A percentile compares a stretch with the other conserved stretches of the same genome.
phyloP scores from a whole-genome alignment of 2,888 invertebrate genomes.

The Drosophila atroscutellata region DNA sequence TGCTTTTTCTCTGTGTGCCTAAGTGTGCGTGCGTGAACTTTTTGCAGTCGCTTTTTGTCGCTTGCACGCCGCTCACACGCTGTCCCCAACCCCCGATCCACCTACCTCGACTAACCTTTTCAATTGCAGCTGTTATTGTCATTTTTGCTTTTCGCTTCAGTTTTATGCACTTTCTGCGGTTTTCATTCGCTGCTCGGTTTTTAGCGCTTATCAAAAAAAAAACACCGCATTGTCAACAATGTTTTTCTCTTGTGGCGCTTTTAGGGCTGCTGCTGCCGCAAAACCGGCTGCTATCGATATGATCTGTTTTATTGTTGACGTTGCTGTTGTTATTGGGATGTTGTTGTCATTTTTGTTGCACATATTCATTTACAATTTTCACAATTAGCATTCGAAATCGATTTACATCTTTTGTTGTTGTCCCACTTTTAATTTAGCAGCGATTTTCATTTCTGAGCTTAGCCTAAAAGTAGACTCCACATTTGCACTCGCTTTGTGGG shows the following conservation, averaged over 20 bases:
- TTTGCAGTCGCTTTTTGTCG: slow-evolving; percentile 37
- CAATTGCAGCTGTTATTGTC: slow-evolving; percentile 78
- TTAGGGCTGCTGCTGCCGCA: slow-evolving; percentile 61
- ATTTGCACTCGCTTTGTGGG: neutral
- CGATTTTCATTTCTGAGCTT: neutral
- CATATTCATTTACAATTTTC: slow-evolving; percentile 83
- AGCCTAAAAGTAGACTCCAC: slow-evolving; percentile 33
- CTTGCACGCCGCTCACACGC: slow-evolving; percentile 28
- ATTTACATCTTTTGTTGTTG: slow-evolving; percentile 47
- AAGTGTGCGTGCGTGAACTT: slow-evolving; percentile 6
- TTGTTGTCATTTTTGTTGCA: slow-evolving; percentile 67
- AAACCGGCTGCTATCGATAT: slow-evolving; percentile 58
- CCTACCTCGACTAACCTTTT: neutral
- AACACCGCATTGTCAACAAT: slow-evolving; percentile 63
- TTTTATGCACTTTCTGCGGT: slow-evolving; percentile 52
- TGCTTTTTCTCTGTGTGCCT: slow-evolving; percentile 25
- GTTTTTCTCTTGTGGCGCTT: slow-evolving; percentile 61
- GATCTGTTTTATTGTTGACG: slow-evolving; percentile 73
- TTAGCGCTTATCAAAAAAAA: slow-evolving; percentile 46
- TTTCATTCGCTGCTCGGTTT: slow-evolving; percentile 31
- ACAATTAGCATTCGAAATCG: slow-evolving; percentile 72
- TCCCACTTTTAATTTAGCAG: slow-evolving; percentile 67
- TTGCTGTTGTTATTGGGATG: slow-evolving; percentile 48
- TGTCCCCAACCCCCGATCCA: neutral
- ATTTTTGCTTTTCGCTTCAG: slow-evolving; percentile 68